These are phyloP conservation scores for Sebastes kiyomatsui DNA, from an alignment of 2,797 vertebrate genomes.

Conservation along the genomic window DNA sequence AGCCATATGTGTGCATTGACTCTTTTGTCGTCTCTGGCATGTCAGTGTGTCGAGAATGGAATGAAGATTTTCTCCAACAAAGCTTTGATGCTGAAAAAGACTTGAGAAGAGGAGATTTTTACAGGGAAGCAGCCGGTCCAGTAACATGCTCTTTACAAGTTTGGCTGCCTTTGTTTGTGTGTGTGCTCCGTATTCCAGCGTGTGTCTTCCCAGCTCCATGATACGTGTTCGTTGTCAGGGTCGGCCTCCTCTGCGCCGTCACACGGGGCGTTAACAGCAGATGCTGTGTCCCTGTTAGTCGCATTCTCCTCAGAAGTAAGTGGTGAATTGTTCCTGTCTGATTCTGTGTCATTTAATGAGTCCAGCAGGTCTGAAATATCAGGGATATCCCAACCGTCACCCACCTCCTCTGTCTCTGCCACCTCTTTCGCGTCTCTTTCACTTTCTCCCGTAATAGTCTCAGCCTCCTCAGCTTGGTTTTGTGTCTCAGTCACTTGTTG, in stretches of 20 bases:
- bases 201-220: slow-evolving; percentile 80
- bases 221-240: slow-evolving; percentile 57
- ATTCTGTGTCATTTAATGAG: slow-evolving; percentile 65
- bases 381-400: slow-evolving; percentile 83
- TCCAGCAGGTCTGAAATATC: slow-evolving; percentile 85
- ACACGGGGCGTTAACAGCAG: slow-evolving; percentile 4
- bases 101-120: slow-evolving; percentile 26
- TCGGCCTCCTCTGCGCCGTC: slow-evolving; percentile 25
- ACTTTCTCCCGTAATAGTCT: not conserved
- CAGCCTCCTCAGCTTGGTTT: slow-evolving; percentile 14
- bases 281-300: not conserved
- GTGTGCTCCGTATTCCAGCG: slow-evolving; percentile 71
- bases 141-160: slow-evolving; percentile 53
- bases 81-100: slow-evolving; percentile 20
- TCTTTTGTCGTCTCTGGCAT: slow-evolving; percentile 14
- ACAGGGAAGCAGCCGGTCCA: slow-evolving; percentile 48
- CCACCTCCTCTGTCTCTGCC: slow-evolving; percentile 24
- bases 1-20: slow-evolving; percentile 37
- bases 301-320: not conserved
- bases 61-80: slow-evolving; percentile 27
- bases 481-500: slow-evolving; percentile 20
- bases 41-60: slow-evolving; percentile 30
- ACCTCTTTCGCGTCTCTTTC: not conserved
- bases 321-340: slow-evolving; percentile 16
- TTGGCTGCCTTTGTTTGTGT: slow-evolving; percentile 33